phyloP scores from a whole-genome alignment of 2,113 vertebrate species.

The Podiceps cristatus region DNA sequence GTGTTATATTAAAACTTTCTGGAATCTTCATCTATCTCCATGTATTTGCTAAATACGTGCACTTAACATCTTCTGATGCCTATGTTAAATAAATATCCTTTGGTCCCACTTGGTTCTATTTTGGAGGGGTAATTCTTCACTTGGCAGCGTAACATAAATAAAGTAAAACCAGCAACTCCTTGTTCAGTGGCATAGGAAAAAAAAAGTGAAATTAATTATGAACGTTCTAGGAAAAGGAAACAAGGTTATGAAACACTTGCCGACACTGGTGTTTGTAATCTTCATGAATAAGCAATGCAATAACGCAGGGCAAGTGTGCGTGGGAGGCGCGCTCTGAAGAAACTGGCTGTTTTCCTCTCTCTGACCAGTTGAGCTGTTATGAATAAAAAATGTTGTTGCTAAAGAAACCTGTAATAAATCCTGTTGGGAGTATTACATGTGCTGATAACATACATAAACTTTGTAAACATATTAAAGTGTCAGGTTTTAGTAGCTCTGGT shows the following conservation, averaged over 20 bases:
- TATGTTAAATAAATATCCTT: background rate
- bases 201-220: constrained; percentile 42
- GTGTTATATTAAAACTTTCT: background rate
- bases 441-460: constrained; percentile 67
- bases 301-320: constrained; percentile 34
- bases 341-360: constrained; percentile 46
- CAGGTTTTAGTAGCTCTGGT: constrained; percentile 20
- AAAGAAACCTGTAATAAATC: constrained; percentile 71
- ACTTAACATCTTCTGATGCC: background rate
- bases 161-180: background rate
- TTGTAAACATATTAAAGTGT: constrained; percentile 65
- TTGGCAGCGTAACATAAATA: background rate
- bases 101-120: background rate
- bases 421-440: constrained; percentile 43
- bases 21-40: background rate
- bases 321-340: constrained; percentile 43
- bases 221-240: constrained; percentile 58
- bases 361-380: constrained; percentile 56
- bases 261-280: constrained; percentile 34
- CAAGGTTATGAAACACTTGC: constrained; percentile 63
- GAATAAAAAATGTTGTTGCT: constrained; percentile 74
- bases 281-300: constrained; percentile 21
- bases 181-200: background rate
- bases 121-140: background rate
- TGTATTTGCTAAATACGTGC: background rate